Conservation (phyloP, 1,140 invertebrate genomes). For the Agrilus planipennis region DNA sequence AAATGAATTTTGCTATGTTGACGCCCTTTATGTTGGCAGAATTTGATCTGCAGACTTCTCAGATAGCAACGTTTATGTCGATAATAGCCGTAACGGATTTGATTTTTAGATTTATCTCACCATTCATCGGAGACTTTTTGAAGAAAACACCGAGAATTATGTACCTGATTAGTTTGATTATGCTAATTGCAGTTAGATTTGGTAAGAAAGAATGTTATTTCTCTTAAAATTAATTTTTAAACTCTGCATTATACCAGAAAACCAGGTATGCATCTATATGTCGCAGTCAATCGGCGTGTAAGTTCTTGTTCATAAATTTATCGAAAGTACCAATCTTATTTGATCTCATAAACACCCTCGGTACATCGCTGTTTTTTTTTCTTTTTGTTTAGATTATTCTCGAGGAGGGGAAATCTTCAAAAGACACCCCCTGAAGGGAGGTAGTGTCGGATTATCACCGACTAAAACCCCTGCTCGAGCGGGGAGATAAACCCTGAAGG, state of each 20-base stretch:
- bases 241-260: no score
- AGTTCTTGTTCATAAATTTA: neutral
- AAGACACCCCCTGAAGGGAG: no score
- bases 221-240: neutral
- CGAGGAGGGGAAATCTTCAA: no score
- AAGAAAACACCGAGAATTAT: slow-evolving; percentile 28
- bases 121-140: slow-evolving; percentile 42
- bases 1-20: slow-evolving; percentile 56
- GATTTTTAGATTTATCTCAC: slow-evolving; percentile 45
- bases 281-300: neutral
- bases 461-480: no score
- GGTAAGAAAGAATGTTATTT: slow-evolving; percentile 21
- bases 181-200: slow-evolving; percentile 27
- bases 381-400: no score
- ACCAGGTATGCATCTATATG: neutral
- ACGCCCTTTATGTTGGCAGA: slow-evolving; percentile 55
- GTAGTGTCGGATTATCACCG: no score
- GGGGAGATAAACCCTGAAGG: no score
- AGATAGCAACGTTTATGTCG: slow-evolving; percentile 50
- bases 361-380: no score
- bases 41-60: slow-evolving; percentile 40
- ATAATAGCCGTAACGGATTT: slow-evolving; percentile 46
- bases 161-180: slow-evolving; percentile 28
- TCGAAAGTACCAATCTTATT: no score
- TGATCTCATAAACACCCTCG: no score